Conservation (phyloP, 2,113 vertebrate genomes). For the Tautogolabrus adspersus region DNA sequence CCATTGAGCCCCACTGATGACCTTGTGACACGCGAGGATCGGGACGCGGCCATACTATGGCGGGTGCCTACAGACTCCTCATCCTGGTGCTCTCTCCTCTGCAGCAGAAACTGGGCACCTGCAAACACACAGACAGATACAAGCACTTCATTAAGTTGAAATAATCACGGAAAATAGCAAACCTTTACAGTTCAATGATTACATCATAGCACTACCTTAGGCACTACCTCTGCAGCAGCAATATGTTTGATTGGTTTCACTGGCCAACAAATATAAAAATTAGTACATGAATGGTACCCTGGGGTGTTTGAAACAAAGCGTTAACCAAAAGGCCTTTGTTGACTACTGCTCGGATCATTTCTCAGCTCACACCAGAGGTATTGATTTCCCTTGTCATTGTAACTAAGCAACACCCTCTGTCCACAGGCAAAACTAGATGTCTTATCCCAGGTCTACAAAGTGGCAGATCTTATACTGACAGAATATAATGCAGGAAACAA, state of each 20-base stretch:
- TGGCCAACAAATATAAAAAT: constrained; percentile 14
- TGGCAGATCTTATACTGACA: not conserved
- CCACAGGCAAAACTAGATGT: constrained; percentile 33
- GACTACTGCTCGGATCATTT: constrained; percentile 54
- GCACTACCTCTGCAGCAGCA: not conserved
- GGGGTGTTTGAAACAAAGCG: constrained; percentile 30
- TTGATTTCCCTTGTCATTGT: constrained; percentile 65
- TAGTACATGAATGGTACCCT: not conserved
- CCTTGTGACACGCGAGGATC: constrained; percentile 99
- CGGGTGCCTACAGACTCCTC: constrained; percentile 94
- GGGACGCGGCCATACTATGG: constrained; percentile 99
- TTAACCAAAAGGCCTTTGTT: constrained; percentile 41
- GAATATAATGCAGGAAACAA: constrained; percentile 13
- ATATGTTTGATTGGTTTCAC: constrained; percentile 1
- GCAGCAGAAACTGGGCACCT: constrained; percentile 90
- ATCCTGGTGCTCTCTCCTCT: constrained; percentile 95
- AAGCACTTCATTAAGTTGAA: constrained; percentile 28
- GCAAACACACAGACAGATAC: constrained; percentile 75
- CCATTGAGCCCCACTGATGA: constrained; percentile 99
- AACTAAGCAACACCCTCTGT: constrained; percentile 67
- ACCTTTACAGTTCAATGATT: not conserved
- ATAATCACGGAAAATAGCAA: not conserved
- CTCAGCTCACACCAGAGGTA: constrained; percentile 50
- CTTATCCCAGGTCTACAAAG: constrained; percentile 30
- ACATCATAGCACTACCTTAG: not conserved